Evolutionary conservation across 2,888 invertebrate species (phyloP), one percentile per base, ranked within the genome.

Genomic region (Cecidostiba fungosa): DNA sequence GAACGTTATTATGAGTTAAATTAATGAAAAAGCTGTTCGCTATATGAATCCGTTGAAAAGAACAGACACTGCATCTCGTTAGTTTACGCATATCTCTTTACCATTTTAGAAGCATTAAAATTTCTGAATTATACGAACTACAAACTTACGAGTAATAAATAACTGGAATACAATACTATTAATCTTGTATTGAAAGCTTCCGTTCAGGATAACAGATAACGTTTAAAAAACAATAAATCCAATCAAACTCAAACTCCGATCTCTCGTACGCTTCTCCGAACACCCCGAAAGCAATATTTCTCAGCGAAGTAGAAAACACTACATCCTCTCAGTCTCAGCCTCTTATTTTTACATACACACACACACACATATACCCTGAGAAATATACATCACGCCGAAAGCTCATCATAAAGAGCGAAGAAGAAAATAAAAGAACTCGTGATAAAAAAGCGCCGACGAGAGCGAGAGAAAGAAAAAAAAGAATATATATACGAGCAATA

Each of bases 401-500:
- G 54, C 72, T 19, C 29, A 32, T 76, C 29, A 43, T 76, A 76
- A 76, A 76, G n/a, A 32, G 19, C 54, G 29, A 23, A 39, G 54
- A 54, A 76, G 43, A 50, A 19, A 29, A 32, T 29, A 43, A 76
- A 50, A n/a, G 5, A 26, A 26, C 74, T 19, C 26, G 29, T 12
- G 16, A 47, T 50, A 23, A n/a, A 26, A 16, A 39, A 36, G 12
- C 19, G 23, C 19, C 36, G 36, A 73, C 43, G 73, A 36, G 39
- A 14, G 26, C 26, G n/a, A 29, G 26, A 6, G 62, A n/a, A 23
- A 26, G 19, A 3, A 62, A 62, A 26, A 62, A 66, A 29, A 23
- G 12, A 66, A 12, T 8, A 62, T 47, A 59, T 66, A 26, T 29
- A 16, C 36, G 36, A 39, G n/a, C 81, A 62, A 62, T 81, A 81